Base-by-base conservation (phyloP, 37 sponge, comb jelly and placozoan genomes). In the Hormiphora californensis region DNA sequence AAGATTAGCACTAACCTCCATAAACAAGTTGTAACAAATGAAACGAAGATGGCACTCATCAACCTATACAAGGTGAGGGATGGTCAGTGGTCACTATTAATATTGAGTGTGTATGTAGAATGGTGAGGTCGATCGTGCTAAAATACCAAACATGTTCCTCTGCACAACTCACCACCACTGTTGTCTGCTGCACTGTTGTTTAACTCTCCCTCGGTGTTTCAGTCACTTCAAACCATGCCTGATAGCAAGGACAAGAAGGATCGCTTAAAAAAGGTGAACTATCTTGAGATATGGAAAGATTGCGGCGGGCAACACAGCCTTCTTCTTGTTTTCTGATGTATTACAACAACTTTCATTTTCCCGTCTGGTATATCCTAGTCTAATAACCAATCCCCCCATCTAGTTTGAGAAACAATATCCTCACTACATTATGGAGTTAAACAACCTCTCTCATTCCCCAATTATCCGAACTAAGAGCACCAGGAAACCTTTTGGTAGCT, bases 381-480 rank as follows among this genome's bases (percentile, higher is more conserved):
- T 49, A 15, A 17, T 49, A 49, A 49, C 15, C 9, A 17, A 49
- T 49, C 12, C 53, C 12, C 15, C 9, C 53, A 28, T 73, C 43
- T 46, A 73, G 81, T 73, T 73, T 17, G 81, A 73, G 81, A 73
- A 73, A 41, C 46, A 73, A 19, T 73, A 73, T 46, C 81, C 81
- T 36, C 81, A 73, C 38, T 73, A 73, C 44, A 73, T 73, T 15
- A 73, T 73, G 81, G 81, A 73, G 46, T 46, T 73, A 4, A 73
- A 73, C 44, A 73, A 73, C 44, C 19, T 73, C 4, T 28, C 30
- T 73, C 81, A 73, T 40, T 73, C 81, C 1, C 81, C 81, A 21
- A 73, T 73, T 43, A 73, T 73, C 17, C 7, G 81, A n/a, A 73
- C 81, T 27, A 73, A 73, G 44, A 73, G 81, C 46, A 73, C 32